phyloP scores from a whole-genome alignment of 2,888 invertebrate species.

The Diarsia dahlii region DNA sequence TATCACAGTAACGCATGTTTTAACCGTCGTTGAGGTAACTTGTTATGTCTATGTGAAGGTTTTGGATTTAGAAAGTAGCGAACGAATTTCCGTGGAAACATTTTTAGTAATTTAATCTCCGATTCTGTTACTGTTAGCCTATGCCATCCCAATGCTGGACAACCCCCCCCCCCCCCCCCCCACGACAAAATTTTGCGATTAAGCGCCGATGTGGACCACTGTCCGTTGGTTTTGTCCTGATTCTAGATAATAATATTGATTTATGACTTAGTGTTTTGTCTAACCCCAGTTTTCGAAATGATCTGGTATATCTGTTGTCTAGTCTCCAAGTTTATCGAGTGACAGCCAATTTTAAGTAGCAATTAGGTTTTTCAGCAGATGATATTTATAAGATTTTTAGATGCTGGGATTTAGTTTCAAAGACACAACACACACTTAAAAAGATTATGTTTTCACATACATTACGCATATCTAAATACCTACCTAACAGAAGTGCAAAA shows the following conservation, averaged over 20 bases:
- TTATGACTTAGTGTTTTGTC: not conserved
- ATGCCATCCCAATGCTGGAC: no score
- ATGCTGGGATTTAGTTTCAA: not conserved
- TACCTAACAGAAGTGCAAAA: not conserved
- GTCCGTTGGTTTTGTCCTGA: not conserved
- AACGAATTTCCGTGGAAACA: not conserved
- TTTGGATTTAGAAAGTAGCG: conserved; percentile 30
- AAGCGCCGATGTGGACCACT: no score
- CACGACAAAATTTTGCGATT: no score
- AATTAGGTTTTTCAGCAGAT: not conserved
- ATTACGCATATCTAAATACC: not conserved
- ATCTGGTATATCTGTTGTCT: not conserved
- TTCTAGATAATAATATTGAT: not conserved
- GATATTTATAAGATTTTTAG: not conserved
- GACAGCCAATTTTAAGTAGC: not conserved
- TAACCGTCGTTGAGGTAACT: conserved; percentile 26
- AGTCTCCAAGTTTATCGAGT: not conserved
- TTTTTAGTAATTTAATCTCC: not conserved
- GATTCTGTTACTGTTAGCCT: not conserved
- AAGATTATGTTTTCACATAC: not conserved
- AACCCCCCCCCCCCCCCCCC: no score
- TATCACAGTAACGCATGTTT: conserved; percentile 24
- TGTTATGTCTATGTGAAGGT: conserved; percentile 5
- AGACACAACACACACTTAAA: not conserved
- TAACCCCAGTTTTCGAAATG: not conserved